These are phyloP conservation scores for Eufriesea mexicana DNA, from an alignment of 1,140 invertebrate genomes.

Conservation along the genomic window DNA sequence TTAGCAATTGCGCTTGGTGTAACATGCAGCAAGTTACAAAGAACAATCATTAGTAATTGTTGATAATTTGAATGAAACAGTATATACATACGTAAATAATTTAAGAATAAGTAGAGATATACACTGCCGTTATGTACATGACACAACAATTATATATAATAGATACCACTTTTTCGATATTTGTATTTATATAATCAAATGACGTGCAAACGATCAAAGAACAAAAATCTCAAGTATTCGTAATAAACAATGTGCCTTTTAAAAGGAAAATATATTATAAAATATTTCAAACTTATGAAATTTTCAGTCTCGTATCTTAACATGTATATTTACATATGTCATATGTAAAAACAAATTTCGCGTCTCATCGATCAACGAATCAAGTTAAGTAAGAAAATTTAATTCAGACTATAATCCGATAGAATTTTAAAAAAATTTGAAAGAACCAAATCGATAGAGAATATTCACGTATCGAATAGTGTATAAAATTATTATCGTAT, in stretches of 20 bases:
- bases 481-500: conserved; percentile 20
- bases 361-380: neutral
- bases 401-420: neutral
- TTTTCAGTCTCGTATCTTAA: neutral
- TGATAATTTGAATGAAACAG: neutral
- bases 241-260: neutral
- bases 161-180: neutral
- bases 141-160: neutral
- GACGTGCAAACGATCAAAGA: neutral
- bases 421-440: neutral
- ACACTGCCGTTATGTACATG: no score
- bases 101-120: neutral
- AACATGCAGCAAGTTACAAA: neutral
- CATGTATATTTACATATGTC: neutral
- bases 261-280: neutral
- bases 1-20: neutral
- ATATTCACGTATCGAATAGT: no score
- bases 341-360: neutral
- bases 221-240: neutral
- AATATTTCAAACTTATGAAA: neutral
- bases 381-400: neutral
- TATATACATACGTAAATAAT: neutral
- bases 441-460: neutral
- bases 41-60: neutral
- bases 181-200: neutral